These are phyloP conservation scores for Malaclemys terrapin DNA, from an alignment of 2,113 vertebrate genomes.

Conservation along the genomic window DNA sequence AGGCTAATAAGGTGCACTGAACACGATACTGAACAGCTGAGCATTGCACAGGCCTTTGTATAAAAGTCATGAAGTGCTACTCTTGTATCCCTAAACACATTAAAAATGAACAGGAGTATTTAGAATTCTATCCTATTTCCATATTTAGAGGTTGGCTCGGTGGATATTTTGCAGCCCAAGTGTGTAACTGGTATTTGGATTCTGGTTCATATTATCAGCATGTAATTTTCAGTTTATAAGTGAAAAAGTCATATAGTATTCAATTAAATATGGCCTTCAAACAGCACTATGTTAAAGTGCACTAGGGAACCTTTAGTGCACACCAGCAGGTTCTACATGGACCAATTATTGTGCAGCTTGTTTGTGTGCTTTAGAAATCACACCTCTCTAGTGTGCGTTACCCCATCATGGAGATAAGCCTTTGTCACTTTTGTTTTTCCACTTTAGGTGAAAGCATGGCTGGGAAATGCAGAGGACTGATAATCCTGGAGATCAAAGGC, in stretches of 20 bases:
- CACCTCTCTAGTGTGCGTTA: neutral
- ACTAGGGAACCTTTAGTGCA: neutral
- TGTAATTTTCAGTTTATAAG: neutral
- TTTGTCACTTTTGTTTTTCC: neutral
- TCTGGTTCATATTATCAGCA: neutral
- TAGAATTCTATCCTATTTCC: neutral
- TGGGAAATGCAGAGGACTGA: neutral
- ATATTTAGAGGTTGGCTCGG: neutral
- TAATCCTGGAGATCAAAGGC: neutral
- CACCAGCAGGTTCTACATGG: neutral
- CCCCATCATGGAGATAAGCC: neutral
- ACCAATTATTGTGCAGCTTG: neutral
- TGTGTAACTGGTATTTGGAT: neutral
- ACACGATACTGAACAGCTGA: neutral
- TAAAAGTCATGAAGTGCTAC: neutral
- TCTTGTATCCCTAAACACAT: neutral
- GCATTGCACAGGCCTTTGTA: neutral
- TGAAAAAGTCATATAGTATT: neutral
- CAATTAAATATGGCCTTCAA: neutral
- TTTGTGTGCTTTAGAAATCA: neutral
- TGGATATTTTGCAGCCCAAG: neutral
- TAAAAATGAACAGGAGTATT: neutral
- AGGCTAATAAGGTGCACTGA: neutral
- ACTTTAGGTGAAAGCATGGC: neutral
- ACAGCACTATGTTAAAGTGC: neutral